A percentile compares a stretch with the other conserved stretches of the same genome.
These are phyloP conservation scores for Pyrochroa serraticornis DNA, from an alignment of 2,888 invertebrate genomes.

Conservation along the genomic window DNA sequence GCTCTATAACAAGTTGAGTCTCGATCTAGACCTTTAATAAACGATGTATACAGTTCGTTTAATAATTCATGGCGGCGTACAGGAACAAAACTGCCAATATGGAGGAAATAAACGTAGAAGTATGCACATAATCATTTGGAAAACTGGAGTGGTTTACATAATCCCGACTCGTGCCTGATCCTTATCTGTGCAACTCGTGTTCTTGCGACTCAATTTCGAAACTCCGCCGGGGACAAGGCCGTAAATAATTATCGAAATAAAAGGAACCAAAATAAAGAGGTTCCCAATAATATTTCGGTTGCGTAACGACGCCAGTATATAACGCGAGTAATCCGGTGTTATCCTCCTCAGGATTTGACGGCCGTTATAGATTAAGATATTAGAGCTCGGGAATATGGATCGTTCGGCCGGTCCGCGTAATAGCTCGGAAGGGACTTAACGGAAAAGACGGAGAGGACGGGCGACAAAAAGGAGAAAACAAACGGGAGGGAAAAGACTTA, in stretches of 20 bases:
- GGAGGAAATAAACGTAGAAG: too few relatives aligned
- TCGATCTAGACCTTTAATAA: too few relatives aligned
- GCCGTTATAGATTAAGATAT: conserved; percentile 33
- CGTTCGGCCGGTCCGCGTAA: conserved; percentile 39
- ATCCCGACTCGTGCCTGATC: too few relatives aligned
- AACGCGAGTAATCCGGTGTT: conserved; percentile 24
- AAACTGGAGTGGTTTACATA: too few relatives aligned
- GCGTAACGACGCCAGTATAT: conserved; percentile 18
- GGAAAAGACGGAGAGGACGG: conserved; percentile 9
- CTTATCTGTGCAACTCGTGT: too few relatives aligned
- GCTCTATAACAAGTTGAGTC: too few relatives aligned
- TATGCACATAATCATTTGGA: too few relatives aligned
- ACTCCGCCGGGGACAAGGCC: not conserved
- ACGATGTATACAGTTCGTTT: too few relatives aligned
- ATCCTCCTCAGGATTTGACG: conserved; percentile 26
- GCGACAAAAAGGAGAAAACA: conserved; percentile 22
- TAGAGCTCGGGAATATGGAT: conserved; percentile 39
- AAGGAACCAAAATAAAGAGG: not conserved
- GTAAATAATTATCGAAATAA: not conserved
- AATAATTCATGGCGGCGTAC: too few relatives aligned
- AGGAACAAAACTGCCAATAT: too few relatives aligned
- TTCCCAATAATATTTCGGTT: conserved; percentile 9
- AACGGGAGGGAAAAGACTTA: conserved; percentile 25
- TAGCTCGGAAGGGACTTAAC: conserved; percentile 29
- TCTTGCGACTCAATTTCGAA: not conserved